Base-by-base conservation (phyloP, 2,113 vertebrate genomes). In the Camelus bactrianus region DNA sequence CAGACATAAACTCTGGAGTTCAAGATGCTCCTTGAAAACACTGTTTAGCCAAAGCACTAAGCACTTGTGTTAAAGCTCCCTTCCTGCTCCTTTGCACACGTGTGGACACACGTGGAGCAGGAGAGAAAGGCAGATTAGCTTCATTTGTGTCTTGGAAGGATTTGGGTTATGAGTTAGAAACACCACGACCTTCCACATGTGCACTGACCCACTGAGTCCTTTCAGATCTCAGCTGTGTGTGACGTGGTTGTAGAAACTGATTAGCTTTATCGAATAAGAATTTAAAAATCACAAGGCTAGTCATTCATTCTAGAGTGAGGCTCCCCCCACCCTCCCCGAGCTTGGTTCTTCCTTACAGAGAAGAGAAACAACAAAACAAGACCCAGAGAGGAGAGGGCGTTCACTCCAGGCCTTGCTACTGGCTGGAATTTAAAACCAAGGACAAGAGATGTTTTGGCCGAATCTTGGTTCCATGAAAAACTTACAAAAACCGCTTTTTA, bases 121-220 rank as follows among this genome's bases (percentile, higher is more conserved):
- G n/a, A 7, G 42, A 12, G 38, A 60, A 60, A 62, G 38, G 8
- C 42, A 54, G 83, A 24, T 48, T 35, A 82, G 96, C 72, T 95
- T 95, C 90, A 93, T 95, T 28, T 95, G 97, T 2, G 17, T 81
- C 92, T 79, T 14, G 15, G 95, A 89, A 94, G 64, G 86, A 81
- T 64, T 30, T 19, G 87, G 80, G 91, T 54, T 73, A 9, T 2
- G 30, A 46, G 79, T 73, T 82, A 54, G n/a, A 91, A 91, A 87
- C 80, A 62, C 92, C 60, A 20, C 89, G 64, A 91, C 30, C 93
- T 64, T 54, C 91, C 8, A 30, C 91, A 75, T 52, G 93, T 72
- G 79, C 2, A 38, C 96, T 82, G 93, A 96, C 0, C 8, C 50
- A 6, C 56, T 14, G 46, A 35, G 56, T 79, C 6, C 10, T 4